These are phyloP conservation scores for Chrysodeixis includens DNA, from an alignment of 2,888 invertebrate genomes.

Conservation along the genomic window DNA sequence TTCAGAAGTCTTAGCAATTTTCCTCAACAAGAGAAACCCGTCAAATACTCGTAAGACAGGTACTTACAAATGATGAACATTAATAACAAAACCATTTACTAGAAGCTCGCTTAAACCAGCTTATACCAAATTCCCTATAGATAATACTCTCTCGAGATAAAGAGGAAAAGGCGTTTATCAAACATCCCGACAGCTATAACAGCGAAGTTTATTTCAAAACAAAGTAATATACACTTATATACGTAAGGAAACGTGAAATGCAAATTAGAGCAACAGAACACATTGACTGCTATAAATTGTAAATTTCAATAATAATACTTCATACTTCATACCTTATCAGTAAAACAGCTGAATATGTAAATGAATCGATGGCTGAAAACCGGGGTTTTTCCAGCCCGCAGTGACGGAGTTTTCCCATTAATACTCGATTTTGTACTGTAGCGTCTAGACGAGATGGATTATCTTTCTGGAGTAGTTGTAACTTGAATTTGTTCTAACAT, in stretches of 20 bases:
- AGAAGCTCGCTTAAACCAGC: not conserved
- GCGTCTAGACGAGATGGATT: slow-evolving; percentile 1
- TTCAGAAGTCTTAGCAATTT: no score
- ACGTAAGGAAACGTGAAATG: slow-evolving; percentile 2
- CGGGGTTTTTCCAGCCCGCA: not conserved
- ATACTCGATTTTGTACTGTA: not conserved
- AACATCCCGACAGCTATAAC: not conserved
- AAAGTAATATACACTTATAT: not conserved
- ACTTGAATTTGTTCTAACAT: slow-evolving; percentile 2
- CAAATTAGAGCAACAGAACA: not conserved
- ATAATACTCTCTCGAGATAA: not conserved
- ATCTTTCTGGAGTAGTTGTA: not conserved
- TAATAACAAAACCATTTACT: slow-evolving; percentile 1
- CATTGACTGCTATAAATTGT: not conserved
- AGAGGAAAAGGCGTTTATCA: not conserved
- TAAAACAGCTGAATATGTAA: slow-evolving; percentile 1
- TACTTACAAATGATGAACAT: no score
- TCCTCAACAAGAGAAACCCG: no score
- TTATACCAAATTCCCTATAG: not conserved
- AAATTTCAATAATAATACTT: slow-evolving; percentile 8
- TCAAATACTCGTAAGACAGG: not conserved
- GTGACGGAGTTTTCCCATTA: not conserved
- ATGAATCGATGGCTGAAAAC: slow-evolving; percentile 6
- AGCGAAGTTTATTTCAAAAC: slow-evolving; percentile 1
- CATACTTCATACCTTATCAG: not conserved